Evolutionary conservation across 2,888 invertebrate species (phyloP).

Genomic region (Omphaloscelis lunosa): DNA sequence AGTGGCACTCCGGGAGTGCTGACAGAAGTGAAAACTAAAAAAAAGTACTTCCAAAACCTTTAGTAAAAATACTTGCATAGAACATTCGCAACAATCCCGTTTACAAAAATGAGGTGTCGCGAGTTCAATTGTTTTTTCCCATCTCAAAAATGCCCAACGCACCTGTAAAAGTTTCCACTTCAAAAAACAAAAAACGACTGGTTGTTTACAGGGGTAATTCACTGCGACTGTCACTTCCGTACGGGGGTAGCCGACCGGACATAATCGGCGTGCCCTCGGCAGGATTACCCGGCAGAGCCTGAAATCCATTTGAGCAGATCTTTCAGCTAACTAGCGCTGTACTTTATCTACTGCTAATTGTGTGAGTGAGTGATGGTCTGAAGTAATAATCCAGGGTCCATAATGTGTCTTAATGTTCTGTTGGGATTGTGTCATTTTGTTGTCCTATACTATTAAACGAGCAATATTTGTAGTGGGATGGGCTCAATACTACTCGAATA

Average conservation of each 20-base stretch:
- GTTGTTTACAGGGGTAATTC: conserved; percentile 40
- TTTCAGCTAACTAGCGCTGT: conserved; percentile 41
- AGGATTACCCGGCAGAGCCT: conserved; percentile 51
- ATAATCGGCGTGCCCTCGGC: conserved; percentile 48
- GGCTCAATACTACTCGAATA: too few species aligned
- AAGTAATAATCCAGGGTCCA: not conserved
- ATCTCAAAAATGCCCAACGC: too few species aligned
- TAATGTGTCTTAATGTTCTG: not conserved
- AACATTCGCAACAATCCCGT: too few species aligned
- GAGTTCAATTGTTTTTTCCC: too few species aligned
- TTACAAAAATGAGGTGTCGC: too few species aligned
- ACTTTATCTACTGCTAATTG: conserved; percentile 51
- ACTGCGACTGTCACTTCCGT: conserved; percentile 49
- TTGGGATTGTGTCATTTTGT: not conserved
- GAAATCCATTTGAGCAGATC: conserved; percentile 55
- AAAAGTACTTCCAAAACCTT: too few species aligned
- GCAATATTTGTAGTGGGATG: too few species aligned
- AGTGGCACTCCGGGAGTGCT: too few species aligned
- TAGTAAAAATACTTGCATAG: too few species aligned
- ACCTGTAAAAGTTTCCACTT: too few species aligned
- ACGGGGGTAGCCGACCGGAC: conserved; percentile 14
- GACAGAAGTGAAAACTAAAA: too few species aligned
- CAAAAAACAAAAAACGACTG: conserved; percentile 13
- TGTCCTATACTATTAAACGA: too few species aligned
- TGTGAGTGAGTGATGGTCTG: conserved; percentile 25